Base-by-base conservation (phyloP, 2,888 invertebrate genomes). In the Lamproptera curius region DNA sequence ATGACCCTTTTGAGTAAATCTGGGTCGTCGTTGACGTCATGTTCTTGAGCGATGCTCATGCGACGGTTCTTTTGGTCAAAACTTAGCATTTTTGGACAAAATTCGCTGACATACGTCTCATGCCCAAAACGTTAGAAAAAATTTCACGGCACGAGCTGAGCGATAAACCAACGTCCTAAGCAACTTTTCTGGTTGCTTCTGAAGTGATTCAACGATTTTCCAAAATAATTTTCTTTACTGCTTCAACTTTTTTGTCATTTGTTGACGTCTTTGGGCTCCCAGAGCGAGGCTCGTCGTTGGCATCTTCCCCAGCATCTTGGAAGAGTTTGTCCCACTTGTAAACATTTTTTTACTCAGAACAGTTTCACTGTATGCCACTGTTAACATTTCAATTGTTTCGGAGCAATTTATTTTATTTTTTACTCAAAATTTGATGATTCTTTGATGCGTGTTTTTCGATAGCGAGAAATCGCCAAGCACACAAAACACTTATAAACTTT, bases 21-120 rank as follows among this genome's bases (percentile, higher is more conserved):
- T n/a, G n/a, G n/a, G n/a, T n/a, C n/a, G n/a, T n/a, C n/a, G n/a
- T n/a, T n/a, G 51, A 42, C 50, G 45, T 48, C 48, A 45, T 23
- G 53, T 36, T 54, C 51, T 3, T 54, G 11, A 55, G 53, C 53
- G 42, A 54, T 42, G 33, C 42, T 45, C 15, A 54, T 39, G 37
- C 55, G 55, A n/a, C n/a, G 34, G 47, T 38, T 52, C 40, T 57
- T 58, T 53, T 54, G 52, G 39, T 56, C 52, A 35, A 42, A 55
- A 50, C 50, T 55, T 16, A 52, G 38, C 48, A 49, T 55, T 58
- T 56, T 45, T 55, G 60, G 13, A 62, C 59, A 17, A 61, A 52
- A 46, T 54, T 55, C 46, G 58, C 57, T 28, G 55, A 52, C 45
- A 59, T 54, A 23, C 53, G 55, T 36, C 45, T 57, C 53, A 63